Evolutionary conservation across 2,888 invertebrate genomes (phyloP), one percentile per base, ranked within the genome.

Genomic region (Thera britannica): DNA sequence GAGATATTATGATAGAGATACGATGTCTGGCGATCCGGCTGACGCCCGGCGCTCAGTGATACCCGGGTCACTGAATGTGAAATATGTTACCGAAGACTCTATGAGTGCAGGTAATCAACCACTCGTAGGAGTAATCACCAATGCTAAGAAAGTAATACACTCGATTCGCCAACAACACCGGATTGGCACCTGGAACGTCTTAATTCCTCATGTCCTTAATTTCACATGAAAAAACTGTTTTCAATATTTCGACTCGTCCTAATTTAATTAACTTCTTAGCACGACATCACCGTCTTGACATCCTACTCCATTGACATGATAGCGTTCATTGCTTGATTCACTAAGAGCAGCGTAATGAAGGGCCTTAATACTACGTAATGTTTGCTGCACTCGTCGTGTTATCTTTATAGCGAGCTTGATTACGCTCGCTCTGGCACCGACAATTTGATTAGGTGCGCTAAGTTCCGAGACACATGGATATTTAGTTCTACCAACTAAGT

Each of bases 321-420:
- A 65, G 62, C 61, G 62, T 74, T 68, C 75, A 78, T 73, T 75
- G 74, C 72, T 58, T 66, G 65, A 65, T 72, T 71, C 51, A 49
- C 57, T 67, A 62, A 59, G 64, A 65, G 68, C 69, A 58, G 55
- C 60, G 62, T 78, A 75, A 77, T 75, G 61, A 67, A 70, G 68
- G 60, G 65, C 69, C 73, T 59, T 72, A 76, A 75, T 73, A 75
- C 72, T 67, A 56, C 76, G 81, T 81, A 80, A 82, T 79, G 79
- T 78, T 79, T 75, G 76, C 77, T 73, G 72, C 76, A 73, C 78
- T 74, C 69, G 68, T 68, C 71, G 72, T 77, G 77, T 79, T 85
- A 84, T 85, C 83, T 83, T 82, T 78, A 84, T 78, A 76, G 83
- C 75, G 58, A 62, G 70, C 68, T 75, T 84, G 81, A 83, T 84